Evolutionary conservation across 1,140 invertebrate species (phyloP).

Genomic region (Lutraria rhynchaena): DNA sequence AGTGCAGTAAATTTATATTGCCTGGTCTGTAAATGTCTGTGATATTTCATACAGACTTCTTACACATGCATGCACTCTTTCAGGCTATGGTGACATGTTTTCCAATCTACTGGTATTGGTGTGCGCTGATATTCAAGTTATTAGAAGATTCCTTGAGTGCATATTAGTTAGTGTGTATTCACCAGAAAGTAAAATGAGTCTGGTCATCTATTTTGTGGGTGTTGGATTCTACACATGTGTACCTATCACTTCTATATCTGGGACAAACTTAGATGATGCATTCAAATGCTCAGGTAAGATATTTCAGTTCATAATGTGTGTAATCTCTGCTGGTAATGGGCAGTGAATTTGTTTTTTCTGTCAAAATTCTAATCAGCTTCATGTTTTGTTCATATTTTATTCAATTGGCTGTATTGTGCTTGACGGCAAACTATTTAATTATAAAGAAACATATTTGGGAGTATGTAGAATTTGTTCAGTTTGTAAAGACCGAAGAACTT

Average conservation of each 20-base stretch:
- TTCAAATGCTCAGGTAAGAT: constrained; percentile 41
- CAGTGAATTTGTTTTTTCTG: too few species aligned
- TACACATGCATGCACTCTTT: not conserved
- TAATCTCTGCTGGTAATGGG: too few species aligned
- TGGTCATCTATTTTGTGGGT: constrained; percentile 51
- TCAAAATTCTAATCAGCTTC: too few species aligned
- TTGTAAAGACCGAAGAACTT: too few species aligned
- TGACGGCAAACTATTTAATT: too few species aligned
- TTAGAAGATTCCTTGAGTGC: constrained; percentile 43
- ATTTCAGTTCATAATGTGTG: too few species aligned
- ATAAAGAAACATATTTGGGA: too few species aligned
- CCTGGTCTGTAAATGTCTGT: too few species aligned
- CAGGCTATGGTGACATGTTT: constrained; percentile 53
- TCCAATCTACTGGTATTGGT: constrained; percentile 44
- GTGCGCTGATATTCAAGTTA: constrained; percentile 40
- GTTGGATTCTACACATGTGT: constrained; percentile 40
- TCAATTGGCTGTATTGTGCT: too few species aligned
- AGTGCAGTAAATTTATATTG: too few species aligned
- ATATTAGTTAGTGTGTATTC: constrained; percentile 49
- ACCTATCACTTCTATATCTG: constrained; percentile 43
- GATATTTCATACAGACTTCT: not conserved
- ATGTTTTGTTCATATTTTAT: too few species aligned
- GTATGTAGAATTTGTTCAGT: too few species aligned
- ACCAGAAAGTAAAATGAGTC: constrained; percentile 54
- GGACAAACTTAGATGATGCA: constrained; percentile 26